A percentile compares a stretch with the other conserved stretches of the same genome.
phyloP scores from a whole-genome alignment of 2,113 vertebrate species.

The Mesoclemmys tuberculata region DNA sequence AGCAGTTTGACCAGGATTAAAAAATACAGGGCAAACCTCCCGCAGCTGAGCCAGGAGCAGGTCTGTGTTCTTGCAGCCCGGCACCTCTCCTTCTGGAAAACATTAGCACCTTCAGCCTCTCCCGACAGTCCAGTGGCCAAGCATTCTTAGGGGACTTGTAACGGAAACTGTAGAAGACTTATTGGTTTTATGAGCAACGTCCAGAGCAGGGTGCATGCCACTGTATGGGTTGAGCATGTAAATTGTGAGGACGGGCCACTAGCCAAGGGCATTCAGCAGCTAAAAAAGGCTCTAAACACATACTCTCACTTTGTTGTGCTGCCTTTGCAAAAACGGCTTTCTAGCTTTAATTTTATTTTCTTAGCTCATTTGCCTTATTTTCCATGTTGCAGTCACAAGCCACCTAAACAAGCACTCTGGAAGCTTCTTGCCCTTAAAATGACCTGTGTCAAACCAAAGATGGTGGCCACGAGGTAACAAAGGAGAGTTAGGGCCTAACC shows the following conservation, averaged over 20 bases:
- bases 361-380: neutral
- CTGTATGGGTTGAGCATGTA: neutral
- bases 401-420: neutral
- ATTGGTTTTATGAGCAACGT: neutral
- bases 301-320: neutral
- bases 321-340: neutral
- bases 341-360: neutral
- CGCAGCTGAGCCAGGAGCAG: neutral
- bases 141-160: neutral
- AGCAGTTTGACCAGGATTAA: neutral
- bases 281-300: neutral
- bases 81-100: fast-evolving
- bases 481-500: neutral
- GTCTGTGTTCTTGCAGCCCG: neutral
- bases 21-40: neutral
- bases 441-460: neutral
- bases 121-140: fast-evolving
- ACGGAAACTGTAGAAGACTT: neutral
- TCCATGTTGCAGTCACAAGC: neutral
- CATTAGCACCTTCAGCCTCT: fast-evolving
- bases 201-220: neutral
- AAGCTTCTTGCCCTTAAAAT: neutral
- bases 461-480: neutral
- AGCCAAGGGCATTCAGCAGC: neutral
- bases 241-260: neutral